phyloP scores from a whole-genome alignment of 2,888 invertebrate species.

The Chesias legatella region DNA sequence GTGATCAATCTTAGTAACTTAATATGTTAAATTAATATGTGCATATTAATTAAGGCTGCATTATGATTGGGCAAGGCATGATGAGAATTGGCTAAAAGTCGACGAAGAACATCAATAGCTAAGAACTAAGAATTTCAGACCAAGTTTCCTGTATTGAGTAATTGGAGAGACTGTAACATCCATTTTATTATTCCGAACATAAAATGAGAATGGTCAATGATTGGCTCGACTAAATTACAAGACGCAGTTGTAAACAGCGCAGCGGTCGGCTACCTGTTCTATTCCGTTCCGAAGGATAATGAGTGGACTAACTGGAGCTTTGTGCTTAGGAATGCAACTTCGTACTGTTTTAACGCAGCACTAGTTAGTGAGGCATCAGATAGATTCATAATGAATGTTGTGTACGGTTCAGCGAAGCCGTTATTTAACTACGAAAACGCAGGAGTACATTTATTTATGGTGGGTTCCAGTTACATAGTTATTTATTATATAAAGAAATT shows the following conservation, averaged over 20 bases:
- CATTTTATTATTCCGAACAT: slow-evolving; percentile 9
- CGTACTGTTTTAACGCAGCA: slow-evolving; percentile 10
- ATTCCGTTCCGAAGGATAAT: slow-evolving; percentile 49
- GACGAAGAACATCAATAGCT: no score
- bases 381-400: no score
- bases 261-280: slow-evolving; percentile 48
- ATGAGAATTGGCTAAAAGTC: no score
- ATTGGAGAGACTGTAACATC: not conserved
- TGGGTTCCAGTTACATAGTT: no score
- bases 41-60: slow-evolving; percentile 5
- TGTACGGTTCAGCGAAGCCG: no score
- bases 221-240: slow-evolving; percentile 49
- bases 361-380: not conserved
- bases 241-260: slow-evolving; percentile 33
- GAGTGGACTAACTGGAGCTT: slow-evolving; percentile 59
- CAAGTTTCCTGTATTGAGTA: not conserved
- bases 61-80: not conserved
- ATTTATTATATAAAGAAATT: no score
- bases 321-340: slow-evolving; percentile 47
- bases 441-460: no score
- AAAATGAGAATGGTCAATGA: slow-evolving; percentile 31
- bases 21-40: slow-evolving; percentile 6
- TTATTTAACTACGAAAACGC: no score
- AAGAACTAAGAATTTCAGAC: no score
- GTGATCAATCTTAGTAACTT: slow-evolving; percentile 3